A percentile compares a stretch with the other conserved stretches of the same genome.
These are phyloP conservation scores for Ciona savignyi DNA, from an alignment of 23 tunicate species.

Conservation along the genomic window DNA sequence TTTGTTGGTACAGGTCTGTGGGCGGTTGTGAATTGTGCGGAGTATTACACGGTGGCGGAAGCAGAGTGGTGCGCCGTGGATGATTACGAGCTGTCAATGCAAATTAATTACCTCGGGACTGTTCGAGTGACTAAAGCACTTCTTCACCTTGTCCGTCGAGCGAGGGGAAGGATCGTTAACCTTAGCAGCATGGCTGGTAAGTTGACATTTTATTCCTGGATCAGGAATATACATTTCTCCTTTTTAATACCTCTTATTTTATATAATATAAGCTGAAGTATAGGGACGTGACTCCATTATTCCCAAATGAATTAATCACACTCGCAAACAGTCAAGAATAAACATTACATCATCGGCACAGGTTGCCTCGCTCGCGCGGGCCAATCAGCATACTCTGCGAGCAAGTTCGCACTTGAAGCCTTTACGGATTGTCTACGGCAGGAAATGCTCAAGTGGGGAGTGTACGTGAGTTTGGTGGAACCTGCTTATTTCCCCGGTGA, in stretches of 20 bases:
- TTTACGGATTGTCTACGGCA: constrained; percentile 91
- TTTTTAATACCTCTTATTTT: too few species aligned
- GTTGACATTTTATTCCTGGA: too few species aligned
- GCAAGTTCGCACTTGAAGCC: constrained; percentile 92
- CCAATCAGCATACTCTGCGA: constrained; percentile 65
- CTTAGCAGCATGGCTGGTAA: constrained; percentile 84
- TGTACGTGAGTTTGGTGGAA: constrained; percentile 68
- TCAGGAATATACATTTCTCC: too few species aligned
- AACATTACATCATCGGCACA: constrained; percentile 6
- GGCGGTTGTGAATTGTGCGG: constrained; percentile 91
- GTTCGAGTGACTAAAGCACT: constrained; percentile 73
- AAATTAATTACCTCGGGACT: constrained; percentile 72
- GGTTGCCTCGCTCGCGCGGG: constrained; percentile 90
- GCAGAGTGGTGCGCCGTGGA: constrained; percentile 84
- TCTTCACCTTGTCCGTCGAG: constrained; percentile 54
- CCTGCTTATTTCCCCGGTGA: constrained; percentile 83
- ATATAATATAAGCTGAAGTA: too few species aligned
- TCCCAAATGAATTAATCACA: too few species aligned
- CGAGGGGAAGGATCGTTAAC: constrained; percentile 75
- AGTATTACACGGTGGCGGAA: constrained; percentile 83
- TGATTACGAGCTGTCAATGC: constrained; percentile 57
- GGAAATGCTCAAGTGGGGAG: constrained; percentile 97
- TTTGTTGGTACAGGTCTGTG: constrained; percentile 48
- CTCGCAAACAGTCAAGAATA: too few species aligned
- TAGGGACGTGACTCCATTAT: too few species aligned